Evolutionary conservation across 2,797 vertebrate species (phyloP), one percentile per base, ranked within the genome.

Genomic region (Arremon aurantiirostris): DNA sequence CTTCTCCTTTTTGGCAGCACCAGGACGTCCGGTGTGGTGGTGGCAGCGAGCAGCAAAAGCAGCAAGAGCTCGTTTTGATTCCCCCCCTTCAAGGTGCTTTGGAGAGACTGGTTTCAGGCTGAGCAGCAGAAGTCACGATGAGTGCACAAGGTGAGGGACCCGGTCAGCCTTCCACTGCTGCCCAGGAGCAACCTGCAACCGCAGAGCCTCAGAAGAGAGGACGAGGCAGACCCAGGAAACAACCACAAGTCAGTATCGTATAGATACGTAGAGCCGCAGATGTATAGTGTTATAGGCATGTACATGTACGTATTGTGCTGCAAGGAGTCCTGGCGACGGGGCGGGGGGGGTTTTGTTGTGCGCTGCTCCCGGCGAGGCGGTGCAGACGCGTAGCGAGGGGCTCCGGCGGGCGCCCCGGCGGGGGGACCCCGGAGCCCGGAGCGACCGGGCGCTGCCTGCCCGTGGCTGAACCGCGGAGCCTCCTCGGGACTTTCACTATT

Each of bases 151-250:
- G 98, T 64, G 99, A 99, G 96, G 98, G 98, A 98, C 97, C 98
- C 97, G 98, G 98, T 96, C 98, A 99, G 97, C 97, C 98, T 97
- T 98, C 98, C 69, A 98, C 96, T 75, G 97, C 97, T 83, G 98
- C 97, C 97, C 98, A 97, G 98, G 98, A 98, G 97, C 98, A 98
- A 98, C 98, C 98, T 98, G 97, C 98, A 89, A 95, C 98, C 95
- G 96, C 98, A 93, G 98, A 98, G 97, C 98, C 98, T 59, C 98
- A 98, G 98, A 99, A 99, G 98, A 97, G 99, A 97, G 98, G 98
- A 98, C 98, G 99, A 96, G 99, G 99, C 95, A 98, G 99, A 98
- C 99, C 99, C 96, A 98, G 98, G 98, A 99, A 99, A 96, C 98
- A 98, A 93, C 98, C 97, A 72, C 98, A 99, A 98, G 99, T 99